Percentiles rank a stretch among this genome's conserved stretches.
Evolutionary conservation across 2,113 vertebrate genomes (phyloP).

Genomic region (Brienomyrus brachyistius): DNA sequence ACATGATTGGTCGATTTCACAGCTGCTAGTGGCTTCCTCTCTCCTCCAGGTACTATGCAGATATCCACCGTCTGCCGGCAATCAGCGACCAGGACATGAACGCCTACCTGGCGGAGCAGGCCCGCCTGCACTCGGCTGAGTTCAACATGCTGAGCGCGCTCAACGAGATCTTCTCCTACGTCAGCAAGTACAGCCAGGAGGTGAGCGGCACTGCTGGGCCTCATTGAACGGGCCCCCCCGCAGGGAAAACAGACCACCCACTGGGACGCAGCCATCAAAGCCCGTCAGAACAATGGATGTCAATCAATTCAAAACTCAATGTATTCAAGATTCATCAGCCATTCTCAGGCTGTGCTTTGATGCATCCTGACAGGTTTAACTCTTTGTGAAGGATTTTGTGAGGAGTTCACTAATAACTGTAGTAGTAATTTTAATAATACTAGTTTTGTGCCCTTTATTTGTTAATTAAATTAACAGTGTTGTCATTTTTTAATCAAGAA

Average conservation of each 20-base stretch:
- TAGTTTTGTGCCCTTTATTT: background rate
- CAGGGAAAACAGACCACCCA: background rate
- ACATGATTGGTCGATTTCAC: background rate
- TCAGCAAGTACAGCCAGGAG: constrained; percentile 93
- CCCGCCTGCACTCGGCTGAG: constrained; percentile 80
- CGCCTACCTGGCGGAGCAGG: constrained; percentile 93
- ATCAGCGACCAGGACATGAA: constrained; percentile 98
- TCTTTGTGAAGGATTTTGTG: background rate
- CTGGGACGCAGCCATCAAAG: background rate
- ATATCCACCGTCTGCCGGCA: constrained; percentile 87
- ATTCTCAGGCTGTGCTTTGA: background rate
- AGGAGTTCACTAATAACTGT: background rate
- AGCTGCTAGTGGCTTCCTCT: background rate
- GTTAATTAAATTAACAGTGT: background rate
- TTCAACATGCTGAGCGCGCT: constrained; percentile 90
- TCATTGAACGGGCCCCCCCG: no score
- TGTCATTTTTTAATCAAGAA: background rate
- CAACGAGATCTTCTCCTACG: constrained; percentile 87
- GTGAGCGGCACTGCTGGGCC: constrained; percentile 48
- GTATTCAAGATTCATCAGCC: background rate
- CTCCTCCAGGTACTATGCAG: constrained; percentile 81
- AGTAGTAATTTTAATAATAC: background rate
- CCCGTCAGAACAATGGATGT: background rate
- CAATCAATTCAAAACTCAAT: background rate
- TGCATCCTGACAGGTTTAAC: background rate